Evolutionary conservation across 2,888 invertebrate species (phyloP).

Genomic region (Petrophora chlorosata): DNA sequence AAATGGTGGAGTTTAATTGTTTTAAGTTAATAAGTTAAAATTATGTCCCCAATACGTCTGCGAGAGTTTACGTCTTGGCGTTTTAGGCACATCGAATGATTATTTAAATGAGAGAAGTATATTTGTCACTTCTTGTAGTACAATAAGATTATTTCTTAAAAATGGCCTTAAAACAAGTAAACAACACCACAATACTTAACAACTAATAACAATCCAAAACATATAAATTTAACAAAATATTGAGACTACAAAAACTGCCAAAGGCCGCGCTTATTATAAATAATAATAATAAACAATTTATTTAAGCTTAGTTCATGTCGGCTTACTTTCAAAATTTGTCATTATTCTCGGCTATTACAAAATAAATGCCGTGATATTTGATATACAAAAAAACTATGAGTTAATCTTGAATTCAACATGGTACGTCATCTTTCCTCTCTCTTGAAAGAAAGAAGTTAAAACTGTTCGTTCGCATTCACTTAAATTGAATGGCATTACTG

Average conservation of each 20-base stretch:
- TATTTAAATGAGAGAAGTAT: too few species aligned
- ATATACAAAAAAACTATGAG: not conserved
- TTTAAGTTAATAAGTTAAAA: not conserved
- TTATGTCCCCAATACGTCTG: too few species aligned
- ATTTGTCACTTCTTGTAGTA: too few species aligned
- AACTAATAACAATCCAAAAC: constrained; percentile 31
- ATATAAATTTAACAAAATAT: constrained; percentile 13
- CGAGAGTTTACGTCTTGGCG: too few species aligned
- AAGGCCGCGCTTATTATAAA: not conserved
- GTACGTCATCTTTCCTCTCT: too few species aligned
- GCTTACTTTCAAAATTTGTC: constrained; percentile 1
- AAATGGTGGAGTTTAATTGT: constrained; percentile 9
- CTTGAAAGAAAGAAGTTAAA: too few species aligned
- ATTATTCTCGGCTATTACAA: not conserved
- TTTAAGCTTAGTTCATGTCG: not conserved
- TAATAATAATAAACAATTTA: constrained; percentile 4
- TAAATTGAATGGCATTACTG: too few species aligned
- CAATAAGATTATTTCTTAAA: not conserved
- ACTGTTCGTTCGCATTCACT: too few species aligned
- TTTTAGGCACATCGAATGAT: too few species aligned
- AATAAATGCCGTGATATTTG: not conserved
- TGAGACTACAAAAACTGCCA: constrained; percentile 2
- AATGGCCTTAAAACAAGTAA: constrained; percentile 14
- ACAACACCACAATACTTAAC: constrained; percentile 13
- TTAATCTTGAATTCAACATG: too few species aligned